Base-by-base conservation (phyloP, 2,797 vertebrate genomes). In the Pipistrellus pipistrellus region DNA sequence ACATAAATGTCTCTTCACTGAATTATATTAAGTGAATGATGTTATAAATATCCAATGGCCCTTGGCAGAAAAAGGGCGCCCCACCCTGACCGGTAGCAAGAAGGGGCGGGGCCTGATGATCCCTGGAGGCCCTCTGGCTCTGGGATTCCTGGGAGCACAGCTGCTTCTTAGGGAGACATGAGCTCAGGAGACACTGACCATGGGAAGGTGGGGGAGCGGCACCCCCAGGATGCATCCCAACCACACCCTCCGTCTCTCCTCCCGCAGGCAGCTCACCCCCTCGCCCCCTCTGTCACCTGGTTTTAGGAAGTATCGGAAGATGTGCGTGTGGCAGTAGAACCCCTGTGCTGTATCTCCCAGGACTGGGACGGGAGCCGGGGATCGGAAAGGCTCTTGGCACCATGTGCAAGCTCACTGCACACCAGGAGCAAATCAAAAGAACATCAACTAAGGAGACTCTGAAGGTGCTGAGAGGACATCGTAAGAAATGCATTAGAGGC, bases 381-480 rank as follows among this genome's bases (percentile, higher is more conserved):
- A 0, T 41, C 55, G 27, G 73, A 62, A 66, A 90, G 48, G 76
- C 44, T 35, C 27, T 6, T 71, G 62, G 51, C 41, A 25, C 55
- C 41, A 11, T 32, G 72, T 41, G 8, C 23, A 46, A 72, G 78
- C 53, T 72, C 64, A n/a, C n/a, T 44, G 81, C 85, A 72, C 38
- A 91, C 53, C 85, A 94, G 80, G 38, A 85, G 30, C 44, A 88
- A 94, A 95, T 76, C 27, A 51, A 92, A 85, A 78, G 66, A 59
- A 59, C 57, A 68, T 27, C 51, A 38, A 88, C 59, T 72, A 23
- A 21, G 59, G 53, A 66, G 83, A 90, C 13, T 30, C 20, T 30
- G 12, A 76, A 76, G 82, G 69, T 57, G 48, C 72, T 14, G 23
- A 48, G 76, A 84, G 38, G 35, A 27, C 32, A 3, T 15, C 8